Evolutionary conservation across 64 coral and sea anemone species (phyloP).

Genomic region (Porites australiensis): DNA sequence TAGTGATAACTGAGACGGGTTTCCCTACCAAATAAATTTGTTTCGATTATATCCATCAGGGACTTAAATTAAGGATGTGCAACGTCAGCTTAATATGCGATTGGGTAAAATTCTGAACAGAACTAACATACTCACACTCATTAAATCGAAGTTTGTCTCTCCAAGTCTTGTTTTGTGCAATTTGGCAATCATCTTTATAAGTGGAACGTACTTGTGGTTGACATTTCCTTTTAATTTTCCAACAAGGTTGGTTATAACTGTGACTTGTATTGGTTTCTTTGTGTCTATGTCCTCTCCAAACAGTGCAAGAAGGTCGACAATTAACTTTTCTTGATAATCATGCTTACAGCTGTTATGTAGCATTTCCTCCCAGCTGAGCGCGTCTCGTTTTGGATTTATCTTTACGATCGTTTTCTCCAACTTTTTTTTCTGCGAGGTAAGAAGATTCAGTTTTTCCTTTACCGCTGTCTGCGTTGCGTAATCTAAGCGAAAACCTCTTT

Average conservation of each 20-base stretch:
- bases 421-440: not conserved
- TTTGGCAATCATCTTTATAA: conserved; percentile 22
- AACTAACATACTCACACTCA: conserved; percentile 12
- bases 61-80: not conserved
- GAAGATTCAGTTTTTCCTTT: not conserved
- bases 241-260: conserved; percentile 14
- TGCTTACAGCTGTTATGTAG: conserved; percentile 29
- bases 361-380: conserved; percentile 12
- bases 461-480: conserved; percentile 20
- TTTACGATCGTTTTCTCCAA: not conserved
- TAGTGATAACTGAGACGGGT: no score
- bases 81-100: not conserved
- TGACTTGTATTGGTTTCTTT: conserved; percentile 11
- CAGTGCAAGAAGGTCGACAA: conserved; percentile 25
- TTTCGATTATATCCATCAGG: no score
- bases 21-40: no score
- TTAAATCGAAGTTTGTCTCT: conserved; percentile 36
- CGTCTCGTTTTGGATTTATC: not conserved
- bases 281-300: conserved; percentile 17
- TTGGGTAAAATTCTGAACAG: not conserved
- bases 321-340: conserved; percentile 33
- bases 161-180: conserved; percentile 33
- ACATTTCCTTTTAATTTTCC: conserved; percentile 39
- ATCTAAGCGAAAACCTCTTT: conserved; percentile 34
- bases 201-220: conserved; percentile 19